A percentile compares a stretch with the other conserved stretches of the same genome.
Conservation (phyloP, 2,113 vertebrate genomes). For the Australoheros scitulus region DNA sequence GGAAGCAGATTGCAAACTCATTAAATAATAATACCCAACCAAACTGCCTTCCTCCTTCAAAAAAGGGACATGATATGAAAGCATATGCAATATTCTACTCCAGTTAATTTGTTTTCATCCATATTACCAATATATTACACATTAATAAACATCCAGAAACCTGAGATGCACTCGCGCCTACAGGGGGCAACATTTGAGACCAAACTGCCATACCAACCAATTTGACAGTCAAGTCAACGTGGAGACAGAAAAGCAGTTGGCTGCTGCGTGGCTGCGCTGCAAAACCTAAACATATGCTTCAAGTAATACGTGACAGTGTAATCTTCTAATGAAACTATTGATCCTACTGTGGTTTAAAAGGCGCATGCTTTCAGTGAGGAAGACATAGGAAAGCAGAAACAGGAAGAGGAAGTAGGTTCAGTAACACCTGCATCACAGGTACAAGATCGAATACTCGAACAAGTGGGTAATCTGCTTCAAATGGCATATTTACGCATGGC, state of each 20-base stretch:
- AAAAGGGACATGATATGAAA: constrained; percentile 7
- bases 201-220: constrained; percentile 1
- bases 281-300: background rate
- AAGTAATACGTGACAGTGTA: background rate
- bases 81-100: background rate
- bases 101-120: background rate
- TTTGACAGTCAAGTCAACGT: constrained; percentile 2
- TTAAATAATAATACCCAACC: constrained; percentile 62
- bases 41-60: constrained; percentile 29
- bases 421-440: constrained; percentile 66
- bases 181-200: constrained; percentile 17
- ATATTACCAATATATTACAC: constrained; percentile 9
- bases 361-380: background rate
- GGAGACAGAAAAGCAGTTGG: background rate
- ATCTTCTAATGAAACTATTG: background rate
- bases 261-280: background rate
- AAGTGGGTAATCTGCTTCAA: background rate
- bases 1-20: constrained; percentile 69
- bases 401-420: constrained; percentile 67
- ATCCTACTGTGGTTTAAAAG: background rate
- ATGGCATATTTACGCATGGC: rapidly evolving
- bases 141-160: background rate
- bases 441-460: background rate
- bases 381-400: constrained; percentile 5
- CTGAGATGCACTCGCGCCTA: constrained; percentile 1